Evolutionary conservation across 1,140 invertebrate genomes (phyloP), one percentile per base, ranked within the genome.

Genomic region (Calycopis cecrops): DNA sequence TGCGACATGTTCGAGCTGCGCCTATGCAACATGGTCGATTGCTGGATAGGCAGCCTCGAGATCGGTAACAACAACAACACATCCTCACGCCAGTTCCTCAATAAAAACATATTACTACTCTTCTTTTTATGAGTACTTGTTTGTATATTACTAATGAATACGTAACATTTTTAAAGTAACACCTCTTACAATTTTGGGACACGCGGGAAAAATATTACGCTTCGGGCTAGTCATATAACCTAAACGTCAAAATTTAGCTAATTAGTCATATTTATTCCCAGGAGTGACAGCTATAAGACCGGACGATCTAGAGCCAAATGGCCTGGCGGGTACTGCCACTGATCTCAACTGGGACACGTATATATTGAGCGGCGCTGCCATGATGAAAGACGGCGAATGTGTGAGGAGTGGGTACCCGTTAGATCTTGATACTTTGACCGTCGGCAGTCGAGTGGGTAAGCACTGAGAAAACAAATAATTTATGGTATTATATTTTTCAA

Each of bases 1-100:
- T 95, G 94, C 12, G 97, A 99, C 83, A 91, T 98, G 79, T 98
- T 98, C 77, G 96, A 98, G 83, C 92, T 99, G 34, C 90, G 94
- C 44, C 93, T 99, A 59, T 97, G 98, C 71, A 94, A 93, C 70
- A 95, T 98, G 91, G 96, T 98, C 12, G 95, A 96, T 61, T 91
- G 96, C 55, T 98, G 96, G 96, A 95, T 93, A 28, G 96, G 96
- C 18, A 95, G 95, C 51, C 93, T 97, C 50, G 95, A 97, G 90
- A 93, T 94, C 63, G n/a, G n/a, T n/a, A n/a, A n/a, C n/a, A n/a
- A n/a, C n/a, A n/a, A n/a, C n/a, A n/a, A n/a, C n/a, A n/a, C n/a
- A n/a, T n/a, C n/a, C n/a, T n/a, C n/a, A n/a, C n/a, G n/a, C n/a
- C n/a, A n/a, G n/a, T n/a, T n/a, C n/a, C n/a, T n/a, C n/a, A n/a